phyloP scores from a whole-genome alignment of 2,113 vertebrate species.

The Clupea harengus region DNA sequence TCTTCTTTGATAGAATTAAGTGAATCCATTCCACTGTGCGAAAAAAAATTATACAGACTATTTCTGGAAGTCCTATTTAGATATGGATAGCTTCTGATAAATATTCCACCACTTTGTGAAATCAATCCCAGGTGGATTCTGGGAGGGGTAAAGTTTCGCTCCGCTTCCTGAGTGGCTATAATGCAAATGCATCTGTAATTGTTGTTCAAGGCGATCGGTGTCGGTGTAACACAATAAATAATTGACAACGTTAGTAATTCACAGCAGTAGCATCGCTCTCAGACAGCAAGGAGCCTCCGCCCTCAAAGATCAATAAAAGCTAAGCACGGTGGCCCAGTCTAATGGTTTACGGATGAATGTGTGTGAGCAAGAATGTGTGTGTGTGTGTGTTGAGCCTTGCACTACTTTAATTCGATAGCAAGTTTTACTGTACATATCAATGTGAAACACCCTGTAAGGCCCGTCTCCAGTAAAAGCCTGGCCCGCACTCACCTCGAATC shows the following conservation, averaged over 20 bases:
- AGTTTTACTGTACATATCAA: slow-evolving; percentile 22
- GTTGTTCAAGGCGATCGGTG: slow-evolving; percentile 1
- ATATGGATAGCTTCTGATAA: neutral
- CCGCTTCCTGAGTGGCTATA: slow-evolving; percentile 15
- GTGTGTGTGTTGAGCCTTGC: neutral
- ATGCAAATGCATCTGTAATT: slow-evolving; percentile 23
- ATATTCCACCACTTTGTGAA: neutral
- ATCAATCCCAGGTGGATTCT: neutral
- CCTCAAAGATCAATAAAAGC: slow-evolving; percentile 21
- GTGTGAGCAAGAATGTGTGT: neutral
- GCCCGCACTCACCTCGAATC: neutral
- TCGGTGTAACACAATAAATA: slow-evolving; percentile 16
- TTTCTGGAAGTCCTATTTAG: slow-evolving; percentile 11
- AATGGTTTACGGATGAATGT: slow-evolving; percentile 19
- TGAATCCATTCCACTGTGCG: neutral
- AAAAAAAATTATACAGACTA: neutral
- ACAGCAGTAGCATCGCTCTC: slow-evolving; percentile 5
- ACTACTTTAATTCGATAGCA: slow-evolving; percentile 19
- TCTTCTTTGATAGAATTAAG: neutral
- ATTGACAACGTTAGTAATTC: slow-evolving; percentile 11
- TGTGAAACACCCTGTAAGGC: slow-evolving; percentile 7
- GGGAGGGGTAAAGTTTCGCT: neutral
- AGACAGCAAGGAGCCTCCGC: slow-evolving; percentile 26
- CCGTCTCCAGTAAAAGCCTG: neutral
- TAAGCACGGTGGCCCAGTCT: neutral